A percentile compares a stretch with the other conserved stretches of the same genome.
Evolutionary conservation across 2,888 invertebrate species (phyloP).

Genomic region (Orchesella flavescens): DNA sequence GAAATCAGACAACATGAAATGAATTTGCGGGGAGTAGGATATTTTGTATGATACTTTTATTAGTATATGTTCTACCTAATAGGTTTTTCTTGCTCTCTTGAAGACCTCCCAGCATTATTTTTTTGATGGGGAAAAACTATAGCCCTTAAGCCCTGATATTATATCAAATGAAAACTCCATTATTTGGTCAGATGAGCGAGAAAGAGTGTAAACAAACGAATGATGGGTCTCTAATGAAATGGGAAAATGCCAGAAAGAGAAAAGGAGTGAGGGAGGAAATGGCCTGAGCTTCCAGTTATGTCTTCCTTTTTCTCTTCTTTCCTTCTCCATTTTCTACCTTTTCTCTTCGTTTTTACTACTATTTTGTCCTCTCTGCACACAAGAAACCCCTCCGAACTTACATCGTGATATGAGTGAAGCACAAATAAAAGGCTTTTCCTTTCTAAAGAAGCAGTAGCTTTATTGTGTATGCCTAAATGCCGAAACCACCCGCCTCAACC

Average conservation of each 20-base stretch:
- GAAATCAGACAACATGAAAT: slow-evolving; percentile 19
- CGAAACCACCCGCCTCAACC: not conserved
- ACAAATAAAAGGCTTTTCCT: slow-evolving; percentile 41
- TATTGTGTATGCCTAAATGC: slow-evolving; percentile 1
- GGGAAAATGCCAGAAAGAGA: slow-evolving; percentile 45
- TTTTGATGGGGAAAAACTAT: slow-evolving; percentile 8
- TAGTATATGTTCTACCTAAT: not conserved
- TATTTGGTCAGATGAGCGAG: slow-evolving; percentile 64
- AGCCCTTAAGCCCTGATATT: slow-evolving; percentile 41
- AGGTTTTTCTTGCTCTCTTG: not conserved
- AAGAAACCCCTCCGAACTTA: slow-evolving; percentile 10
- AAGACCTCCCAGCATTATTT: slow-evolving; percentile 22
- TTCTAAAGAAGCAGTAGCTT: not conserved
- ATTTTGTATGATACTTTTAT: slow-evolving; percentile 5
- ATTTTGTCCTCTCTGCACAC: slow-evolving; percentile 17
- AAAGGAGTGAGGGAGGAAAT: slow-evolving; percentile 40
- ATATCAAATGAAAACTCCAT: slow-evolving; percentile 63
- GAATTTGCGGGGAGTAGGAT: not conserved
- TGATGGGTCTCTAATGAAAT: slow-evolving; percentile 56
- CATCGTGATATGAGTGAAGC: slow-evolving; percentile 23
- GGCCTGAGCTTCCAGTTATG: slow-evolving; percentile 41
- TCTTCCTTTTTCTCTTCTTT: slow-evolving; percentile 28
- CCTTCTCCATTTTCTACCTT: not conserved
- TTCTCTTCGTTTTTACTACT: slow-evolving; percentile 3
- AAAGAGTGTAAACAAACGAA: slow-evolving; percentile 57